Percentiles rank a stretch among this genome's conserved stretches.
Conservation (phyloP, 2,797 vertebrate species). For the Tolypeutes matacus region DNA sequence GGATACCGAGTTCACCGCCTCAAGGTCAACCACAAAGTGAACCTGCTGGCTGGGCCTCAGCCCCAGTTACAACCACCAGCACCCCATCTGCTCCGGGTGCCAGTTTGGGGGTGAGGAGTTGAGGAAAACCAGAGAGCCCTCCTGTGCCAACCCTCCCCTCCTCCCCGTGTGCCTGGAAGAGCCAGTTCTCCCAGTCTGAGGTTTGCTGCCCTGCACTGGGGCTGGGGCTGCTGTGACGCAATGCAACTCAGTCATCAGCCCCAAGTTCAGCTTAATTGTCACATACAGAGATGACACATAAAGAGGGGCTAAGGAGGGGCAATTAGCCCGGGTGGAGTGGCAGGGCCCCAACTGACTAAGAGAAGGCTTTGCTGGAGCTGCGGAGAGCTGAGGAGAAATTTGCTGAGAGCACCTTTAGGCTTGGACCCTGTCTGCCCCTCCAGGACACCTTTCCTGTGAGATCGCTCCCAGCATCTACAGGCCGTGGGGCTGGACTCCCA, state of each 20-base stretch:
- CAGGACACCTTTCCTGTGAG: background rate
- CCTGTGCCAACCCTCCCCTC: background rate
- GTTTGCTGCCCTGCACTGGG: background rate
- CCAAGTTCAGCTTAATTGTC: slow-evolving; percentile 61
- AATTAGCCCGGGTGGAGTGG: slow-evolving; percentile 54
- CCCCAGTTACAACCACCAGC: background rate
- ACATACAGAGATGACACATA: slow-evolving; percentile 63
- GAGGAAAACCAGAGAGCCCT: background rate
- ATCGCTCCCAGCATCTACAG: background rate
- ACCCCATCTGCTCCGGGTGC: background rate
- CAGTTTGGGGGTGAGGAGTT: background rate
- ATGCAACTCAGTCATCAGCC: slow-evolving; percentile 30
- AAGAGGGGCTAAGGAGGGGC: slow-evolving; percentile 20
- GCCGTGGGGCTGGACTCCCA: background rate
- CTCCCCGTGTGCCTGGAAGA: background rate
- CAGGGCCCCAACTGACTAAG: slow-evolving; percentile 40
- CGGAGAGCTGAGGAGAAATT: background rate
- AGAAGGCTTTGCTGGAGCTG: background rate
- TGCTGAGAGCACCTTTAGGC: background rate
- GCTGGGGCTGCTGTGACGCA: slow-evolving; percentile 10
- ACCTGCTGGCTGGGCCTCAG: background rate
- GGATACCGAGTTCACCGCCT: background rate
- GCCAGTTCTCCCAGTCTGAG: slow-evolving; percentile 72
- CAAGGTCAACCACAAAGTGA: background rate
- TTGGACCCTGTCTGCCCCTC: background rate